These are phyloP conservation scores for Burhinus bistriatus DNA, from an alignment of 2,113 vertebrate species.

Conservation along the genomic window DNA sequence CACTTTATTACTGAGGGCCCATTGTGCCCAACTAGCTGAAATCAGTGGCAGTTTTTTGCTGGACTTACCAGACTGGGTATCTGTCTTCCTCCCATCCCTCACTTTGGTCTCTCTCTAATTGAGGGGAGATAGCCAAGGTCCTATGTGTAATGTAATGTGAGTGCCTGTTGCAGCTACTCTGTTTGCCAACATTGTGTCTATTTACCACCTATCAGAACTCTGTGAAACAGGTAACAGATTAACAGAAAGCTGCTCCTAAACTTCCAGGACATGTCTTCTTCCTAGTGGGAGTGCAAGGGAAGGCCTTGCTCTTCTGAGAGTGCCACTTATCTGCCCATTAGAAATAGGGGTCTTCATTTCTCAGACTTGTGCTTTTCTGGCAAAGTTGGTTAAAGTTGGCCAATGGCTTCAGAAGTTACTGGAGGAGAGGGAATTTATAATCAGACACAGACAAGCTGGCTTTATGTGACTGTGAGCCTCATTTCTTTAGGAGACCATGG, in stretches of 20 bases:
- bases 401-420: conserved; percentile 38
- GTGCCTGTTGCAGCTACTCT: neutral
- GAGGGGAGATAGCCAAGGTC: neutral
- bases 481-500: conserved; percentile 44
- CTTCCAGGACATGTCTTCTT: neutral
- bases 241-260: neutral
- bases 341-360: neutral
- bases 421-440: conserved; percentile 58
- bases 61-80: neutral
- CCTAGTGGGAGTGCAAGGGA: neutral
- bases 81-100: neutral
- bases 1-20: neutral
- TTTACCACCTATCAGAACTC: neutral
- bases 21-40: neutral
- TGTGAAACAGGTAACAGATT: neutral
- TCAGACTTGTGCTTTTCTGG: conserved; percentile 12
- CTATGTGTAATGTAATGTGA: neutral
- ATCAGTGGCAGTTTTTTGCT: neutral
- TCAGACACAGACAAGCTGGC: conserved; percentile 56
- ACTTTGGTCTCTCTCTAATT: neutral
- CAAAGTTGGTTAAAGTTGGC: conserved; percentile 21
- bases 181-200: neutral
- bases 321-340: neutral
- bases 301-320: neutral
- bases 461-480: conserved; percentile 22